Conservation (phyloP, 2,888 invertebrate species). For the Melanophora roralis region DNA sequence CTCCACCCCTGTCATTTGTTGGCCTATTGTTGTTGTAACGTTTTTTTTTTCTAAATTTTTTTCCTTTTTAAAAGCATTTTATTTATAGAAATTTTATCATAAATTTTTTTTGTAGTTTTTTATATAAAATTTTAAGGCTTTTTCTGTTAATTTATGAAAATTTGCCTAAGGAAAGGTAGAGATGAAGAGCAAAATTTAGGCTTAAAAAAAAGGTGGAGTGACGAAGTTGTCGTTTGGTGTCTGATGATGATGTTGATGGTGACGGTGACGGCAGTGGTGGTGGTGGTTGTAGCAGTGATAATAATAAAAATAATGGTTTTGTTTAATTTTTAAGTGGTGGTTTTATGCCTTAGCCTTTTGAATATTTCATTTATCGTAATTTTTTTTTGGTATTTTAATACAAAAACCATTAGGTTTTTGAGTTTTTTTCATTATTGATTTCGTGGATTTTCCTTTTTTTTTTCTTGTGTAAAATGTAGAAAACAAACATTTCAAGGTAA, state of each 20-base stretch:
- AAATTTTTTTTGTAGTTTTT: slow-evolving; percentile 36
- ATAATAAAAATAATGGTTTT: slow-evolving; percentile 55
- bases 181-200: slow-evolving; percentile 1
- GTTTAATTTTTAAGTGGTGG: slow-evolving; percentile 61
- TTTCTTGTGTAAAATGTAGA: not conserved
- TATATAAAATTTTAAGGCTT: slow-evolving; percentile 27
- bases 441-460: slow-evolving; percentile 53
- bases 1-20: slow-evolving; percentile 14
- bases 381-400: slow-evolving; percentile 6
- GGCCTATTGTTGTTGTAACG: slow-evolving; percentile 32
- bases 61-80: slow-evolving; percentile 30
- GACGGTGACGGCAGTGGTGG: slow-evolving; percentile 1
- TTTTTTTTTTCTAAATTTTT: slow-evolving; percentile 6
- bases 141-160: slow-evolving; percentile 60
- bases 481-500: slow-evolving; percentile 60
- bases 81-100: slow-evolving; percentile 30
- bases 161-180: slow-evolving; percentile 48
- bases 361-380: slow-evolving; percentile 15
- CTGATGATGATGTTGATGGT: not conserved
- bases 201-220: slow-evolving; percentile 39
- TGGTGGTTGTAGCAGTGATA: slow-evolving; percentile 52
- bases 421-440: slow-evolving; percentile 46
- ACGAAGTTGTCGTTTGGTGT: not conserved
- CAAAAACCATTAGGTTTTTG: slow-evolving; percentile 46
- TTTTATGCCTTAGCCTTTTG: slow-evolving; percentile 51